Evolutionary conservation across 1,140 invertebrate genomes (phyloP).

Genomic region (Gryon sp.): DNA sequence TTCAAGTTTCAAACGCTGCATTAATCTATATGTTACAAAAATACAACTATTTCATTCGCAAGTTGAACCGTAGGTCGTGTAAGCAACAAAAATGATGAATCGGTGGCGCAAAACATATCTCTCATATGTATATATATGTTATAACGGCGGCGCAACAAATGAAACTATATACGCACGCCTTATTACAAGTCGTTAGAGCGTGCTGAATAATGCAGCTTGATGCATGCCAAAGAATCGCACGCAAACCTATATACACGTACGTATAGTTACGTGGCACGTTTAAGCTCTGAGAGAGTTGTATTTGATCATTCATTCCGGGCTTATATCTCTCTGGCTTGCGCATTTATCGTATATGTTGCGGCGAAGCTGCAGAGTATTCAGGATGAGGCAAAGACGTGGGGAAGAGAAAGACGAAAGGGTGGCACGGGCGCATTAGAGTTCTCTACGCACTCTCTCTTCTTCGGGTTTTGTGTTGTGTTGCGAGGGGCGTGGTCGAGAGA

Average conservation of each 20-base stretch:
- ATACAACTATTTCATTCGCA: too few species aligned
- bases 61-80: too few species aligned
- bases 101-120: background rate
- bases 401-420: conserved; percentile 46
- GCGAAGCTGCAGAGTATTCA: too few species aligned
- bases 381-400: too few species aligned
- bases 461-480: conserved; percentile 70
- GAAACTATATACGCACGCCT: conserved; percentile 35
- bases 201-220: conserved; percentile 27
- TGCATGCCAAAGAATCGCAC: conserved; percentile 18
- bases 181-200: conserved; percentile 32
- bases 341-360: conserved; percentile 57
- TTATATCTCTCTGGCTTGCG: conserved; percentile 45
- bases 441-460: conserved; percentile 64
- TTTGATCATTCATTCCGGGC: conserved; percentile 48
- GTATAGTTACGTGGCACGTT: too few species aligned
- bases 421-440: conserved; percentile 62
- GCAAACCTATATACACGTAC: too few species aligned
- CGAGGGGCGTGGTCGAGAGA: conserved; percentile 78
- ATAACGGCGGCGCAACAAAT: conserved; percentile 35
- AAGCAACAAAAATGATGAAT: conserved; percentile 24
- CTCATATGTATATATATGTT: too few species aligned
- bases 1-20: too few species aligned
- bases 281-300: too few species aligned
- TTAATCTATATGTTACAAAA: too few species aligned